Base-by-base conservation (phyloP, 1,140 invertebrate genomes). In the Cotesia typhae region DNA sequence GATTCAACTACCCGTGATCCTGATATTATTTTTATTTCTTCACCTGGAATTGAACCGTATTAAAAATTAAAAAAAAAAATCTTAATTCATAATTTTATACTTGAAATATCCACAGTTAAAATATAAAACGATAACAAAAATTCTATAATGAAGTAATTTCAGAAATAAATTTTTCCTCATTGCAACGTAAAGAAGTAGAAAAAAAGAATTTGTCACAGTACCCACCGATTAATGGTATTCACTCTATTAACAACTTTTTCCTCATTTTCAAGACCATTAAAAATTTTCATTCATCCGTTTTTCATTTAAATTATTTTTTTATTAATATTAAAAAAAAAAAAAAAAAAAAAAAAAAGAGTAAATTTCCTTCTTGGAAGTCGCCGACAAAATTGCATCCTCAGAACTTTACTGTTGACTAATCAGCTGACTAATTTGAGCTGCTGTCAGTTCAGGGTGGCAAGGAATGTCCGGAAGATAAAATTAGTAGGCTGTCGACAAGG, bases 401-500 rank as follows among this genome's bases (percentile, higher is more conserved):
- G 67, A 70, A 67, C 41, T 75, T 55, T 52, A 47, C 68, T 69
- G 66, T 71, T 77, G 76, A 77, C 71, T 65, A 69, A 77, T 75
- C 72, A 67, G 28, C 68, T 65, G 61, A 75, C 73, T 75, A 77
- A 75, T 77, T 77, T 77, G 51, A 63, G 57, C 71, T 64, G 41
- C 67, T 74, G 72, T 76, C 70, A 67, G 36, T 68, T 67, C 53
- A 69, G 55, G 70, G 63, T 72, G 53, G 70, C 37, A 66, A 65
- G 70, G 70, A 52, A 67, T 53, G 70, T 67, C 70, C 64, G 63
- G 63, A 66, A 67, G 70, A 72, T 53, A 57, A 74, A 74, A 74
- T 74, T 74, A 74, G 41, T 68, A 35, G 57, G 57, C 65, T 73
- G 66, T 47, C 55, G 61, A 75, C 55, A 71, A 64, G 52, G 20